These are phyloP conservation scores for Xiphias gladius DNA, from an alignment of 2,113 vertebrate species.

Conservation along the genomic window DNA sequence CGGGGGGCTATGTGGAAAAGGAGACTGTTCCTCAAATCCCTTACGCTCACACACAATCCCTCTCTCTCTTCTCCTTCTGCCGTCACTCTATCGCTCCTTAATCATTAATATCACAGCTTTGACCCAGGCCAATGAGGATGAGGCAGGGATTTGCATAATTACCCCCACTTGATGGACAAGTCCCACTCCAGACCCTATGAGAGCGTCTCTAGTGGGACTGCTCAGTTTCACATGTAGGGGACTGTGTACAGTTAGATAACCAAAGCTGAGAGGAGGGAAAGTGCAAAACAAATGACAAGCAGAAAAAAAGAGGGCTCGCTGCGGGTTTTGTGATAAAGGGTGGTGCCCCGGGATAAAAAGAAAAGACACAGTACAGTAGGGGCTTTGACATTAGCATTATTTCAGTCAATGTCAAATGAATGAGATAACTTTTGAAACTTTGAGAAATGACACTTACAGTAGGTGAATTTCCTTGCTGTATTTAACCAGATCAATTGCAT, in stretches of 20 bases:
- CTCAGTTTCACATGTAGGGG: conserved; percentile 64
- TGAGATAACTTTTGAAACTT: conserved; percentile 3
- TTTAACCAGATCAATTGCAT: too few relatives aligned
- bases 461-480: neutral
- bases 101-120: conserved; percentile 71
- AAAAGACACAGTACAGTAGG: neutral
- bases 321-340: conserved; percentile 33
- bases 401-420: conserved; percentile 11
- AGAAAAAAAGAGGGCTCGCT: conserved; percentile 14
- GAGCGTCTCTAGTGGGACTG: conserved; percentile 66
- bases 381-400: neutral
- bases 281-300: conserved; percentile 21
- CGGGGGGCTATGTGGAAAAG: neutral
- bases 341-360: conserved; percentile 25
- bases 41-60: conserved; percentile 17
- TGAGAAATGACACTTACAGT: neutral
- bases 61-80: conserved; percentile 15
- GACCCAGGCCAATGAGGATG: conserved; percentile 74
- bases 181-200: conserved; percentile 71
- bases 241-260: conserved; percentile 55
- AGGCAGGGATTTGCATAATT: conserved; percentile 79
- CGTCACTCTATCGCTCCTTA: conserved; percentile 55
- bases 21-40: conserved; percentile 26
- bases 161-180: conserved; percentile 73
- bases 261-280: conserved; percentile 31